These are phyloP conservation scores for Numenius phaeopus DNA, from an alignment of 2,797 vertebrate genomes.

Conservation along the genomic window DNA sequence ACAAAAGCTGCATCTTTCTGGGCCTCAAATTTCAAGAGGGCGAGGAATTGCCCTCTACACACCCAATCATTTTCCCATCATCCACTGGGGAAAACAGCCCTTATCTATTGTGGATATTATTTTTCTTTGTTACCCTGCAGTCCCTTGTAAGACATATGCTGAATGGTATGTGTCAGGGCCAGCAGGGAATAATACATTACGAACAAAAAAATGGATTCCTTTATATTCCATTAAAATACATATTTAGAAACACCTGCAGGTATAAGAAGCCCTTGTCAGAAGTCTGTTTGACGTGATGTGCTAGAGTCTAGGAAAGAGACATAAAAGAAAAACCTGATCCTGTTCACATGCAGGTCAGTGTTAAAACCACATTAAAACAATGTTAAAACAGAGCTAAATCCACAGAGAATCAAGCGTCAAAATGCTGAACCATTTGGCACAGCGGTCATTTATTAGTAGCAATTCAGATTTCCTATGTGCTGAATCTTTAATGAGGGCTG, in stretches of 20 bases:
- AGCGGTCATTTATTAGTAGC: background rate
- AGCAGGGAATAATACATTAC: constrained; percentile 34
- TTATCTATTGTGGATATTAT: constrained; percentile 57
- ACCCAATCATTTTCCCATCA: constrained; percentile 66
- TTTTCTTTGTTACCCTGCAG: constrained; percentile 22
- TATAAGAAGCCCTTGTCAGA: constrained; percentile 33
- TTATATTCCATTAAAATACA: constrained; percentile 62
- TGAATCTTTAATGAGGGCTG: background rate
- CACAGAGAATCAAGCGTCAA: background rate
- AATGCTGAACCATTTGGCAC: background rate
- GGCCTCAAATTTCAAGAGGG: constrained; percentile 52
- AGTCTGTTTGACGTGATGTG: background rate
- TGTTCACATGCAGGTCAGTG: background rate
- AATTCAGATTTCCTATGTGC: background rate
- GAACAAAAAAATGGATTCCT: constrained; percentile 27
- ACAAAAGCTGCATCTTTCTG: constrained; percentile 60
- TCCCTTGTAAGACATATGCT: constrained; percentile 52
- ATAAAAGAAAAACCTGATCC: background rate
- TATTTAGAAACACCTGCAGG: constrained; percentile 63
- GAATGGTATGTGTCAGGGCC: constrained; percentile 48
- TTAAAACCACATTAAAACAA: constrained; percentile 31
- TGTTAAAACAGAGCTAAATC: background rate
- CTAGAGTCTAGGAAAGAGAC: background rate
- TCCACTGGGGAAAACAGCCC: constrained; percentile 47
- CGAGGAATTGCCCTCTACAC: constrained; percentile 39